Conservation (phyloP, 2,888 invertebrate species). For the Agonum fuliginosum region DNA sequence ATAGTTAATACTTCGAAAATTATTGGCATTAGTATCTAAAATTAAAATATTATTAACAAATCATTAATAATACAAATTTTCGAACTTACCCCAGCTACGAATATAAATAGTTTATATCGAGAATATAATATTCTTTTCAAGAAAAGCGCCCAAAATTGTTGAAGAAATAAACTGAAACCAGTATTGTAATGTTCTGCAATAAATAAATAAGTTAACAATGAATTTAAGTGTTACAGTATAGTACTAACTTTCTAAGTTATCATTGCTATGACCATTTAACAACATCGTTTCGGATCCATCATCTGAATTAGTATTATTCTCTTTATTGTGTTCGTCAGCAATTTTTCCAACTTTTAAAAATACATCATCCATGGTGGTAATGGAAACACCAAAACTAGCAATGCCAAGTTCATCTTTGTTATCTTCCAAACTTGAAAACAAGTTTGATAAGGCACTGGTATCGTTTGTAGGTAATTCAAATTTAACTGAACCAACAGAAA, state of each 20-base stretch:
- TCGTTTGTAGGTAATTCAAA: constrained; percentile 77
- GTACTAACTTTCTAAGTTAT: background rate
- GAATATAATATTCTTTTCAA: constrained; percentile 27
- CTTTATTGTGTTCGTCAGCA: constrained; percentile 53
- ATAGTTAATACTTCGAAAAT: constrained; percentile 1
- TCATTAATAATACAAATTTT: background rate
- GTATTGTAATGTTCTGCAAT: constrained; percentile 21
- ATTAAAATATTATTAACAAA: background rate
- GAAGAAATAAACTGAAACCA: background rate
- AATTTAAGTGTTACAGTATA: too few relatives aligned
- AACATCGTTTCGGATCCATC: constrained; percentile 19
- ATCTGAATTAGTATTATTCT: constrained; percentile 1
- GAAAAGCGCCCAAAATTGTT: constrained; percentile 45
- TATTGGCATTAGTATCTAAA: constrained; percentile 41
- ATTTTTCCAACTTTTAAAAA: constrained; percentile 81
- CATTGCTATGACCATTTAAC: background rate
- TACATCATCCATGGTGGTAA: constrained; percentile 95
- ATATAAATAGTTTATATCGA: constrained; percentile 23
- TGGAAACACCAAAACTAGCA: constrained; percentile 85
- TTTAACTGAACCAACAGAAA: constrained; percentile 72
- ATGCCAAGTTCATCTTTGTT: constrained; percentile 79
- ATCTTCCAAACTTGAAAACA: constrained; percentile 80
- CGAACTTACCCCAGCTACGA: constrained; percentile 26
- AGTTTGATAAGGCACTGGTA: constrained; percentile 75
- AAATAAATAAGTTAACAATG: too few relatives aligned